Base-by-base conservation (phyloP, 2,797 vertebrate species). In the Phoebastria nigripes region DNA sequence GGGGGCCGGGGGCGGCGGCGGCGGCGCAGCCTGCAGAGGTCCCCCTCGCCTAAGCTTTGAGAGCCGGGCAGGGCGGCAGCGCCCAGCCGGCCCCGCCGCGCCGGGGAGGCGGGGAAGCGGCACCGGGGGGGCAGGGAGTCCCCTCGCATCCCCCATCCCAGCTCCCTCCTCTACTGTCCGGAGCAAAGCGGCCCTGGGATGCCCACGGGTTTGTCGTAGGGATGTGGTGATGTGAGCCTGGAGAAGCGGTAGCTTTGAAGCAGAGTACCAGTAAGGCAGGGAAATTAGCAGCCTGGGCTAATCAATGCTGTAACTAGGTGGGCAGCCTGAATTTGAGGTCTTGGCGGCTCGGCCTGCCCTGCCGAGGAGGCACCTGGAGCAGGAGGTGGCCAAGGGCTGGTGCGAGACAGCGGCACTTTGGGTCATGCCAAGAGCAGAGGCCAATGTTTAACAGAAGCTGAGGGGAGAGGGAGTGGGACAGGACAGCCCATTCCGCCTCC, bases 31-130 rank as follows among this genome's bases (percentile, higher is more conserved):
- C 97, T 93, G 96, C 92, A 97, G 97, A 94, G 96, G 96, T 83
- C 95, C 21, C 87, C 71, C 92, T 96, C 92, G 96, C 93, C 93
- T 94, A 94, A 97, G 95, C 83, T 96, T 96, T 97, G 81, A 85
- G 76, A 44, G 80, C n/a, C 22, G 70, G 21, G 55, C 58, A 24
- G 37, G 37, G 76, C 35, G 15, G 47, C 63, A 56, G 78, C 16
- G 61, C 65, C 8, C 39, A 11, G 69, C 62, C 20, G n/a, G n/a
- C 16, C 3, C 37, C 12, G 49, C 61, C 11, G 39, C 9, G 9
- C 31, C 3, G 41, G 39, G 17, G 7, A n/a, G 2, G 6, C 55
- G 20, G 49, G 13, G 7, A 3, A 3, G 39, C 9, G 49, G 65
- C 70, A 37, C 39, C 46, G n/a, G 39, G 29, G 39, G 28, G 18